Evolutionary conservation across 2,113 vertebrate genomes (phyloP), one percentile per base, ranked within the genome.

Genomic region (Galeopterus variegatus): DNA sequence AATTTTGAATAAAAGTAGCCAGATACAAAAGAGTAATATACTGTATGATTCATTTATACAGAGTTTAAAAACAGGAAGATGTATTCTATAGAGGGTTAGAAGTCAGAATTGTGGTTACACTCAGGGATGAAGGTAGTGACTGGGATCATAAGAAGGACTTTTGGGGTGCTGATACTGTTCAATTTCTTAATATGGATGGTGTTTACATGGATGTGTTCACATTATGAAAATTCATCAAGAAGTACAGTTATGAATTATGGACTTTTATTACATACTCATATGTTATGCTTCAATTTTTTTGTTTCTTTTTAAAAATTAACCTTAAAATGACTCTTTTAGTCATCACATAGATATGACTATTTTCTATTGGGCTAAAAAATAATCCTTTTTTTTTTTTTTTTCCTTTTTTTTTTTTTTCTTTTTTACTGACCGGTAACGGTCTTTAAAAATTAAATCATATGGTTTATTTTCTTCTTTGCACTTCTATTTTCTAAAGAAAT

Each of bases 251-350:
- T 31, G 31, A 88, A 82, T 91, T 92, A 62, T 83, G 45, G 17
- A 60, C 58, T 67, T 76, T 84, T 60, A 10, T 41, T 86, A 79
- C 36, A 11, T 41, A 41, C 41, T 41, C 41, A 41, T 18, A 67
- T 60, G 6, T 67, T 77, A 69, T 60, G 77, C 24, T 45, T 83
- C 23, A 54, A 45, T 50, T 82, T 19, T 73, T 75, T 31, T 41
- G 41, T 41, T 65, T 13, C 0, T 28, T 58, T 83, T 67, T 54
- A 54, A 12, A 82, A 94, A 70, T 17, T 72, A 72, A 83, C 54
- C 50, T 87, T 75, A 88, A 50, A 87, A 81, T 94, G 21, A 26
- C 92, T 88, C 11, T 94, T 89, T 95, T 50, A 45, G 26, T 41
- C 19, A 24, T 93, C 52, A 93, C 33, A 72, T 72, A 60, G 73